phyloP scores from a whole-genome alignment of 1,140 invertebrate species.

The Panagrolaimus sp. region DNA sequence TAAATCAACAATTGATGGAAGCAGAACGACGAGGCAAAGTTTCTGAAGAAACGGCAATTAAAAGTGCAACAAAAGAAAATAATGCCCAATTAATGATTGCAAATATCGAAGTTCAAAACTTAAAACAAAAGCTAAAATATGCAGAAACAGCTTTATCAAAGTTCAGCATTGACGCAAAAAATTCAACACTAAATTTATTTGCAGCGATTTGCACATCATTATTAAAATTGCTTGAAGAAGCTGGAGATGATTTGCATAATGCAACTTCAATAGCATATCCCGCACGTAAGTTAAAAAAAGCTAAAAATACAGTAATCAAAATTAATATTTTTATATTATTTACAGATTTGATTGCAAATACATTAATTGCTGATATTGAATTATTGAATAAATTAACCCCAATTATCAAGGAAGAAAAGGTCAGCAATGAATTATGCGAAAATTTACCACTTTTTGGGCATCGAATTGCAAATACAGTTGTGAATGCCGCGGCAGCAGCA shows the following conservation, averaged over 20 bases:
- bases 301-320: too few species aligned
- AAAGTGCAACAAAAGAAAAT: constrained; percentile 30
- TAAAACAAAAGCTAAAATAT: constrained; percentile 65
- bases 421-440: neutral
- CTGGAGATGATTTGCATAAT: constrained; percentile 58
- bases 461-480: constrained; percentile 14
- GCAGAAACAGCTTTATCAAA: constrained; percentile 41
- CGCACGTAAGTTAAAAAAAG: constrained; percentile 31
- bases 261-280: constrained; percentile 51
- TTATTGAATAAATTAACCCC: constrained; percentile 4
- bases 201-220: constrained; percentile 58
- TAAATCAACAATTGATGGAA: constrained; percentile 36
- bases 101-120: constrained; percentile 65
- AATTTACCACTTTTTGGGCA: constrained; percentile 7
- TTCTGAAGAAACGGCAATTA: constrained; percentile 24
- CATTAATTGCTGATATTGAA: neutral
- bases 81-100: constrained; percentile 28
- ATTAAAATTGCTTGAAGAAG: constrained; percentile 59
- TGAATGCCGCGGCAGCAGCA: constrained; percentile 7
- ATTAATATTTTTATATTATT: neutral
- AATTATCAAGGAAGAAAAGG: neutral
- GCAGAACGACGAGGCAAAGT: constrained; percentile 27
- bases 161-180: neutral
- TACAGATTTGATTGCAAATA: constrained; percentile 6
- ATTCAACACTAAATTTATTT: neutral